phyloP scores from a whole-genome alignment of 2,888 invertebrate genomes.

The Acanthosepion lycidas region DNA sequence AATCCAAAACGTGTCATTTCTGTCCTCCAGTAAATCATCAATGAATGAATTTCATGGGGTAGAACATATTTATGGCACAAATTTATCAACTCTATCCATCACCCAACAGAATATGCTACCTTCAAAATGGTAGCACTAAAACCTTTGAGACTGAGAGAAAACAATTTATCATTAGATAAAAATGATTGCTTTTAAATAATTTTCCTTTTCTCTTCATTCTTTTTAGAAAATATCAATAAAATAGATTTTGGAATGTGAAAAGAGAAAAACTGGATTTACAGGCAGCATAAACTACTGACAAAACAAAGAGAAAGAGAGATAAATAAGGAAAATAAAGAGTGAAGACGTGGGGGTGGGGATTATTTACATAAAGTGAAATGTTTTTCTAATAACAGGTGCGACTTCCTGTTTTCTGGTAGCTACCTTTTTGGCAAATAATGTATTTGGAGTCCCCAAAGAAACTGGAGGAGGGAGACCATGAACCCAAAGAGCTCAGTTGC shows the following conservation, averaged over 20 bases:
- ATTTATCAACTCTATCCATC: not conserved
- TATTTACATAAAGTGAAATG: not conserved
- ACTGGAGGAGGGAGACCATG: not conserved
- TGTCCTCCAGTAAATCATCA: no score
- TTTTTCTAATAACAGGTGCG: conserved; percentile 37
- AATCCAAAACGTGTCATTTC: no score
- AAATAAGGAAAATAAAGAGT: not conserved
- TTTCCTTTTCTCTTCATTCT: not conserved
- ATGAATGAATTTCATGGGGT: not conserved
- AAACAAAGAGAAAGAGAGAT: not conserved
- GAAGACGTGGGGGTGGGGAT: not conserved
- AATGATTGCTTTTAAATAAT: not conserved
- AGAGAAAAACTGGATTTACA: not conserved
- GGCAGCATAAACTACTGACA: not conserved
- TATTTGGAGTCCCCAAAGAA: conserved; percentile 1
- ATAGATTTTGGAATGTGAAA: not conserved
- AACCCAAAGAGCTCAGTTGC: not conserved
- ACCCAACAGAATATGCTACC: not conserved
- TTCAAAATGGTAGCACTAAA: not conserved
- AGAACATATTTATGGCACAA: not conserved
- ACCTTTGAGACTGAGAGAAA: not conserved
- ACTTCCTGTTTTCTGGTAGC: conserved; percentile 40
- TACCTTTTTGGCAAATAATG: conserved; percentile 34
- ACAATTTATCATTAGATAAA: not conserved
- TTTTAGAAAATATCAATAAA: not conserved